Evolutionary conservation across 2,797 vertebrate species (phyloP), one percentile per base, ranked within the genome.

Genomic region (Micrastur ruficollis): DNA sequence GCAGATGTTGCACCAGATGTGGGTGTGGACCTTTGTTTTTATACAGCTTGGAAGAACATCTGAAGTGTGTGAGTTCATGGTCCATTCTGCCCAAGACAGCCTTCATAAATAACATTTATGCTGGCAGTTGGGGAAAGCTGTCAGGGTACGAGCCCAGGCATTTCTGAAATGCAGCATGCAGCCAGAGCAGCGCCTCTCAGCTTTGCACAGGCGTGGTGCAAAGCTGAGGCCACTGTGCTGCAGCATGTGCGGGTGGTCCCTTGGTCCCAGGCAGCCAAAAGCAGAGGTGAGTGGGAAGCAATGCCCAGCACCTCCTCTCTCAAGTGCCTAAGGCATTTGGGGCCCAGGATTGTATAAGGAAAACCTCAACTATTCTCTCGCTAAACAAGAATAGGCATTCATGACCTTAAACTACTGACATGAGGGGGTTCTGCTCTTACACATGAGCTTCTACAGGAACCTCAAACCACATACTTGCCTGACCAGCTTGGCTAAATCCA

Each of bases 1-100:
- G 72, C 89, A 93, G 79, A 87, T 91, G 38, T 66, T 81, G 50
- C 38, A 66, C 55, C 89, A 93, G 71, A 44, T 94, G 90, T 73
- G 63, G 31, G 19, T 2, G 38, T 42, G 50, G 71, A 85, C 40
- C 8, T 67, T 65, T 15, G 16, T 22, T 86, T 81, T 86, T 42
- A 66, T 4, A 58, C 74, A 50, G 36, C 40, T 86, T 73, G 63
- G 73, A 93, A 85, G 78, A 76, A 42, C 25, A 68, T n/a, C 49
- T 84, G 61, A 89, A 46, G 14, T 58, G 25, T 40, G 65, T 0
- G 1, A 62, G 32, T 2, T 7, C 42, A 63, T 0, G 1, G 59
- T 49, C 81, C 13, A 4, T 63, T 62, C 72, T 88, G 65, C 26
- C 44, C 56, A 44, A 66, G 72, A 73, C 42, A 76, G 29, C 38